These are phyloP conservation scores for Lynx canadensis DNA, from an alignment of 2,113 vertebrate species.

Conservation along the genomic window DNA sequence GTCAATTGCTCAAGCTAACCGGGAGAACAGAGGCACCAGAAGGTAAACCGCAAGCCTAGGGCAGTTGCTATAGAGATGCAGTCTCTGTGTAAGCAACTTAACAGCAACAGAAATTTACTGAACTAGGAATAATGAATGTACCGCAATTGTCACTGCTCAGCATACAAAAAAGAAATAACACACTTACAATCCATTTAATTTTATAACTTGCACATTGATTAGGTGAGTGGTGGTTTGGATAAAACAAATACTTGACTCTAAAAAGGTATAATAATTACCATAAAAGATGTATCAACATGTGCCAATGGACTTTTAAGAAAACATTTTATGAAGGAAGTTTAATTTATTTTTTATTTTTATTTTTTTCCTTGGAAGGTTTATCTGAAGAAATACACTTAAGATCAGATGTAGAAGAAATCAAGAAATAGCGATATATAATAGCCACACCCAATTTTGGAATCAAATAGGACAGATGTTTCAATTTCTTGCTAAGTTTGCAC, in stretches of 20 bases:
- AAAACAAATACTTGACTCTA: not conserved
- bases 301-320: not conserved
- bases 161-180: not conserved
- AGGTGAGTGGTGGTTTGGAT: not conserved
- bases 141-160: not conserved
- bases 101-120: not conserved
- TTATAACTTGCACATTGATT: not conserved
- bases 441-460: not conserved
- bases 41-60: not conserved
- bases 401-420: not conserved
- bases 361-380: not conserved
- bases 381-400: not conserved
- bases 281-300: not conserved
- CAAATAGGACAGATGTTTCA: not conserved
- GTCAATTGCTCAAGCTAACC: fast-evolving
- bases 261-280: not conserved
- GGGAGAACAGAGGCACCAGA: not conserved
- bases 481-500: not conserved
- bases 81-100: not conserved
- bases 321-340: not conserved
- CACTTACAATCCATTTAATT: not conserved
- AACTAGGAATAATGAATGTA: not conserved
- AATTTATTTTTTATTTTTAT: not conserved
- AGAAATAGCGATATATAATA: not conserved
- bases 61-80: not conserved